These are phyloP conservation scores for Thecophora atra DNA, from an alignment of 2,888 invertebrate genomes.

Conservation along the genomic window DNA sequence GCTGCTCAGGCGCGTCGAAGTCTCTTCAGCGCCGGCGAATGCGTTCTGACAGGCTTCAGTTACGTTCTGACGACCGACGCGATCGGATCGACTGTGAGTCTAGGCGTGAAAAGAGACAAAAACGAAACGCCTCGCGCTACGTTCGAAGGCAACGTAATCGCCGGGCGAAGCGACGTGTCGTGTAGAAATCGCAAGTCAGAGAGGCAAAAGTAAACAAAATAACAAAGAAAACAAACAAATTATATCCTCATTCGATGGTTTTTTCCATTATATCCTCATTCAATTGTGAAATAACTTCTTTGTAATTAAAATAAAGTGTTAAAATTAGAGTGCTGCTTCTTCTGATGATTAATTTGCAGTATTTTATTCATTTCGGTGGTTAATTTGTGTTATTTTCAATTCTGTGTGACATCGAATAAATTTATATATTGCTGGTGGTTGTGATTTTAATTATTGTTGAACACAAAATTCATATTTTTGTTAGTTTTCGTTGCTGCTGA, in stretches of 20 bases:
- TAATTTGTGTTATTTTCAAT: no score
- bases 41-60: conserved; percentile 49
- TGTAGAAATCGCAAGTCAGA: no score
- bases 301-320: background rate
- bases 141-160: conserved; percentile 9
- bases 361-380: no score
- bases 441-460: background rate
- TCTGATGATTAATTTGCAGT: no score
- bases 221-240: background rate
- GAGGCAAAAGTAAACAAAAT: no score
- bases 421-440: background rate
- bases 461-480: background rate
- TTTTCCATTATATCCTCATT: background rate
- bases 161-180: no score
- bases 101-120: background rate
- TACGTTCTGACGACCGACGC: conserved; percentile 56
- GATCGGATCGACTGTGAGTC: conserved; percentile 49
- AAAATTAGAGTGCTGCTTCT: no score
- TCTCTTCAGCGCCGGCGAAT: conserved; percentile 13
- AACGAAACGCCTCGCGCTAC: background rate
- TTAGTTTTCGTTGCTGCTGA: background rate
- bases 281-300: background rate
- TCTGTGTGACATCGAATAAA: background rate
- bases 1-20: background rate
- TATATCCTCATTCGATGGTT: background rate